Percentiles rank a stretch among this genome's conserved stretches.
These are phyloP conservation scores for Ctenomys sociabilis DNA, from an alignment of 2,113 vertebrate genomes.

Conservation along the genomic window DNA sequence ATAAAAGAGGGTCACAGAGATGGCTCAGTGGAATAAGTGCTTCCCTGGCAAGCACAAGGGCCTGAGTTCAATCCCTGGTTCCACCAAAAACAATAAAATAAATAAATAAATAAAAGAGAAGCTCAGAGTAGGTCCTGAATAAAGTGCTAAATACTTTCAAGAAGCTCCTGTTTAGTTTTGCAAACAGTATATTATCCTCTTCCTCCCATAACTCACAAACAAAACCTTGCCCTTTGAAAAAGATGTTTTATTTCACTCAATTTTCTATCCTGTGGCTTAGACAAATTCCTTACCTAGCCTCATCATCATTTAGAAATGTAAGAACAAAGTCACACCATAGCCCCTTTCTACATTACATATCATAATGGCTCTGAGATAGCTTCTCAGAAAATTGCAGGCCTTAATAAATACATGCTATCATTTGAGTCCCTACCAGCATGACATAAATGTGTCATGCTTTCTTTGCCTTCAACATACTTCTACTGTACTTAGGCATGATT, in stretches of 20 bases:
- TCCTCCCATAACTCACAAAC: not conserved
- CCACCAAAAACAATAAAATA: no score
- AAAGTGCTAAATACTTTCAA: conserved; percentile 34
- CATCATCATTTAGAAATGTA: not conserved
- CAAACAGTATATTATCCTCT: not conserved
- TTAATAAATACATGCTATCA: not conserved
- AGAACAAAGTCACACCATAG: conserved; percentile 32
- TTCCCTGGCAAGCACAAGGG: no score
- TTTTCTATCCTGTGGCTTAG: conserved; percentile 24
- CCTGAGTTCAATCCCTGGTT: no score
- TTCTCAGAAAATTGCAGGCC: conserved; percentile 2
- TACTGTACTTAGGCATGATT: not conserved
- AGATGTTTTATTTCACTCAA: conserved; percentile 17
- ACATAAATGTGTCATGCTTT: conserved; percentile 28
- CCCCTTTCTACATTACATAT: not conserved
- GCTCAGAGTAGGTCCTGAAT: not conserved
- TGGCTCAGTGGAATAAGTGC: no score
- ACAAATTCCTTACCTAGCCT: not conserved
- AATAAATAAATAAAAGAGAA: not conserved
- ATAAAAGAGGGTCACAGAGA: no score
- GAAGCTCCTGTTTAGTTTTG: conserved; percentile 34
- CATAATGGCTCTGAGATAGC: conserved; percentile 1
- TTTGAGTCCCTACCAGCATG: not conserved
- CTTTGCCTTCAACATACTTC: conserved; percentile 25
- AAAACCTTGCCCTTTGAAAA: not conserved